Base-by-base conservation (phyloP, 2,888 invertebrate species). In the Drosophila stalkeri region DNA sequence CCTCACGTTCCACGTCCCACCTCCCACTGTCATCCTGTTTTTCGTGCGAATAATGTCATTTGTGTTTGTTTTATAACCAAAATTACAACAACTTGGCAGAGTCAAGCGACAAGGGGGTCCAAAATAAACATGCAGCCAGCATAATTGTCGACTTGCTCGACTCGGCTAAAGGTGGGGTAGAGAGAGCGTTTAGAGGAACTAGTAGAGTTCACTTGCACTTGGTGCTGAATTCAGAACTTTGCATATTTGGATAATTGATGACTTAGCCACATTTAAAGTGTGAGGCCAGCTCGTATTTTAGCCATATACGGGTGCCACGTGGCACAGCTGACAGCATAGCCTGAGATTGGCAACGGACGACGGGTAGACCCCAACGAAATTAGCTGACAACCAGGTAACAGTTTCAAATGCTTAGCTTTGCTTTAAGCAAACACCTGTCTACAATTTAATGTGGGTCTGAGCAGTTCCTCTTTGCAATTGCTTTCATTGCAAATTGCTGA, bases 31-130 rank as follows among this genome's bases (percentile, higher is more conserved):
- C 81, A 81, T 82, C 82, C 81, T 90, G 88, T 72, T 87, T 87
- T 76, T 89, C 90, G 82, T 87, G 86, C 80, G 86, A 89, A 86
- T 89, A 89, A 87, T 89, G 86, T 89, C 88, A 82, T 85, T 88
- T 90, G 90, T 86, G 81, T 86, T 86, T 88, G 86, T 86, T 86
- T 86, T 90, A 88, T 89, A 86, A 86, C 76, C 81, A 74, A 82
- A 77, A 79, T 81, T 80, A 90, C 81, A 81, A 82, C 88, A 77
- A 87, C 74, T 86, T 77, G 72, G 70, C 74, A 65, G 65, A 75
- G 66, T 46, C 62, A 51, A 56, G 55, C 60, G 65, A 72, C 78
- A 76, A 68, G 66, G 46, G 67, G 46, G 52, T 39, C 55, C 51
- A 59, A 69, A 77, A 75, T 67, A 72, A 76, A 78, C 69, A 78